Evolutionary conservation across 2,888 invertebrate genomes (phyloP).

Genomic region (Podabrus alpinus): DNA sequence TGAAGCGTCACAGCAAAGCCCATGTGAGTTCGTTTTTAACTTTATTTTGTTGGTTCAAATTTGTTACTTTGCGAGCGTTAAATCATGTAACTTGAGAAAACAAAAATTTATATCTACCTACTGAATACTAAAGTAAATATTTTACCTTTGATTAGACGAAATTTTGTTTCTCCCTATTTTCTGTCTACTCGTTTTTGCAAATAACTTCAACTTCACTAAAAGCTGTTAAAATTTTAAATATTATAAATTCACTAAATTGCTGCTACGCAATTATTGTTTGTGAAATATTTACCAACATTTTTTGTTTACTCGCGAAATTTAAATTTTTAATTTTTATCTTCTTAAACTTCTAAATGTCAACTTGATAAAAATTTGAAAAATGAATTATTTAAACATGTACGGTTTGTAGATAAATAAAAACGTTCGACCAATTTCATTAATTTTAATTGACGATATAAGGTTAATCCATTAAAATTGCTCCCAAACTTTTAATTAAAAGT

Average conservation of each 20-base stretch:
- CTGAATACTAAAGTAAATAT: not conserved
- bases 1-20: constrained; percentile 12
- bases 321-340: not conserved
- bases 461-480: not conserved
- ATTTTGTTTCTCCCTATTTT: not conserved
- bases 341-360: not conserved
- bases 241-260: not conserved
- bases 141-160: not conserved
- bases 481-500: not conserved
- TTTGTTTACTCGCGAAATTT: not conserved
- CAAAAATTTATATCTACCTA: not conserved
- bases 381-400: not conserved
- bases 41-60: not conserved
- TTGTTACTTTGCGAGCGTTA: not conserved
- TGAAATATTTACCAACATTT: not conserved
- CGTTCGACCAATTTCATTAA: not conserved
- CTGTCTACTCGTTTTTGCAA: not conserved
- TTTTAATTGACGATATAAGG: not conserved
- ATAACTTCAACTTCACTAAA: not conserved
- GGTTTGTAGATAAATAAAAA: not conserved
- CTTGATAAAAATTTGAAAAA: not conserved
- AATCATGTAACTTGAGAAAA: not conserved
- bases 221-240: not conserved
- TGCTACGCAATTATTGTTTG: not conserved
- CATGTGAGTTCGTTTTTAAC: constrained; percentile 22